These are phyloP conservation scores for Parambassis ranga DNA, from an alignment of 2,797 vertebrate species.

Conservation along the genomic window DNA sequence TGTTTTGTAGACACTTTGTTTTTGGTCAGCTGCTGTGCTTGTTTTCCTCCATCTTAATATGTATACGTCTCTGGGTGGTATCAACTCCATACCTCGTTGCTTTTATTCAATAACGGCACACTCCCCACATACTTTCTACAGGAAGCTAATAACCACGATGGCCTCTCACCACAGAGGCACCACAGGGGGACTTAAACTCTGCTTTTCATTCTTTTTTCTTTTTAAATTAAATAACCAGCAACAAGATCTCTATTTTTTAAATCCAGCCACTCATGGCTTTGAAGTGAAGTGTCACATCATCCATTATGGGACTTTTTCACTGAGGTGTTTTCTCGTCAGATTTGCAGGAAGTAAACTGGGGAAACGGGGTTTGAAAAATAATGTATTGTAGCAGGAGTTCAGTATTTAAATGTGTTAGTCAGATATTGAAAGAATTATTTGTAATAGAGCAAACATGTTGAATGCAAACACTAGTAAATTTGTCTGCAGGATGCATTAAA, in stretches of 20 bases:
- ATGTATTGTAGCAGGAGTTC: constrained; percentile 66
- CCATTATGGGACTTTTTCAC: constrained; percentile 59
- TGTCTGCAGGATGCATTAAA: constrained; percentile 57
- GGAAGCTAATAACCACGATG: constrained; percentile 36
- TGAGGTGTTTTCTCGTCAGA: constrained; percentile 54
- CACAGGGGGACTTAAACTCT: neutral
- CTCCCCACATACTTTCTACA: constrained; percentile 43
- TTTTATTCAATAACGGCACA: constrained; percentile 51
- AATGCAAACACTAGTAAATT: constrained; percentile 63
- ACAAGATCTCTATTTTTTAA: constrained; percentile 78
- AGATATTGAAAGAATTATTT: constrained; percentile 77
- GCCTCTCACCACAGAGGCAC: constrained; percentile 24
- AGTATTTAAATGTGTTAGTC: constrained; percentile 82
- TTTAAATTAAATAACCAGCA: constrained; percentile 66
- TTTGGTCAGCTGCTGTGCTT: constrained; percentile 49
- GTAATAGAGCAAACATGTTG: constrained; percentile 70
- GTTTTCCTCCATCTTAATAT: constrained; percentile 47
- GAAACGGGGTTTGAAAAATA: constrained; percentile 22
- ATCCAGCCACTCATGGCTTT: constrained; percentile 45
- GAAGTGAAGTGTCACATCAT: constrained; percentile 37
- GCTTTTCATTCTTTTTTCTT: constrained; percentile 27
- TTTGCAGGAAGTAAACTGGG: constrained; percentile 35
- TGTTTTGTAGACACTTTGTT: neutral
- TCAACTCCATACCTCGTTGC: constrained; percentile 74
- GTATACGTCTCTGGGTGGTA: constrained; percentile 52